Evolutionary conservation across 2,113 vertebrate genomes (phyloP).

Genomic region (Alethe castanea): DNA sequence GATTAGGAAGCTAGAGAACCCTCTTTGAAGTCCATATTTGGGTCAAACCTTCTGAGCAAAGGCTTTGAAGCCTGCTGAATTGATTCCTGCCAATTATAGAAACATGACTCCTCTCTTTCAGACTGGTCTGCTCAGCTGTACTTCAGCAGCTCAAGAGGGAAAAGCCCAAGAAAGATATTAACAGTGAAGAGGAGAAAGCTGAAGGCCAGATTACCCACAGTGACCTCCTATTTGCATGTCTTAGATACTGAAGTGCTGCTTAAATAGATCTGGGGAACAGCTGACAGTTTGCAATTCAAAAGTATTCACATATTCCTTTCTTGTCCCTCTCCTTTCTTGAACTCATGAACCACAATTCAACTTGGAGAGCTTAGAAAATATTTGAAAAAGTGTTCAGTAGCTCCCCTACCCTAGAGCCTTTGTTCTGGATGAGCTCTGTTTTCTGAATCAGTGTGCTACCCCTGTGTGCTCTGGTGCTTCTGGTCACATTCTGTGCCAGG

Average conservation of each 20-base stretch:
- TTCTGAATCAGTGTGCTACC: neutral
- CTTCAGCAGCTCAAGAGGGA: neutral
- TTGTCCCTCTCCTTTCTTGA: neutral
- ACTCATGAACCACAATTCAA: neutral
- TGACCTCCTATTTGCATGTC: neutral
- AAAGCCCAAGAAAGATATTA: neutral
- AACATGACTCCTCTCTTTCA: neutral
- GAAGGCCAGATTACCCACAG: neutral
- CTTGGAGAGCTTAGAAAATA: neutral
- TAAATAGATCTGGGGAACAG: neutral
- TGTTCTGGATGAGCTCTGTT: neutral
- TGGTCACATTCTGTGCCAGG: neutral
- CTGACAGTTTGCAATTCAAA: neutral
- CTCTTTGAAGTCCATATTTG: neutral
- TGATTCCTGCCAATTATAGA: neutral
- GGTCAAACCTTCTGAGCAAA: neutral
- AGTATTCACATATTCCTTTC: neutral
- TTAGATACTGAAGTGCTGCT: neutral
- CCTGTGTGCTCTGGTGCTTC: accelerated
- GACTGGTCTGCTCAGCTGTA: neutral
- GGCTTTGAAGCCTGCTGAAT: neutral
- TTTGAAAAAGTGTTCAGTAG: neutral
- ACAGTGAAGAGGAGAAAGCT: neutral
- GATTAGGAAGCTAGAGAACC: neutral
- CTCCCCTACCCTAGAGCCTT: neutral